Conservation (phyloP, 2,888 invertebrate species). For the Portevinia maculata region DNA sequence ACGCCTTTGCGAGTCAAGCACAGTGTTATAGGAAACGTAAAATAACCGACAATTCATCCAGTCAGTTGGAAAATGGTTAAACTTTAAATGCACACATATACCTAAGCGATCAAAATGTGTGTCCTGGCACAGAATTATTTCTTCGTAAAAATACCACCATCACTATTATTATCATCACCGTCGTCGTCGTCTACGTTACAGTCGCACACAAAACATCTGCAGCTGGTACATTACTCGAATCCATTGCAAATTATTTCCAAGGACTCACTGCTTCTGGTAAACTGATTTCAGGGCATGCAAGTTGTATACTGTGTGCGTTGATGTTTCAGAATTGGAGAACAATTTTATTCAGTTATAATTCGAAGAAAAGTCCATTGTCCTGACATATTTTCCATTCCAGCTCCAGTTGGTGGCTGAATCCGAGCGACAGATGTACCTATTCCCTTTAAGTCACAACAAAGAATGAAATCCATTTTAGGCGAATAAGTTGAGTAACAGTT, state of each 20-base stretch:
- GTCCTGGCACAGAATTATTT: constrained; percentile 35
- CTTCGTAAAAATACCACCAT: constrained; percentile 47
- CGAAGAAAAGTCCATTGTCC: constrained; percentile 35
- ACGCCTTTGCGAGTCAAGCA: not conserved
- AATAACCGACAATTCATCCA: constrained; percentile 58
- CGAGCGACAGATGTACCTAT: constrained; percentile 8
- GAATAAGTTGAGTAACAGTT: constrained; percentile 67
- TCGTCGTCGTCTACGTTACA: not conserved
- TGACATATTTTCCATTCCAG: constrained; percentile 36
- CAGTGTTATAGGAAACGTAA: constrained; percentile 17
- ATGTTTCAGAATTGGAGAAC: constrained; percentile 10
- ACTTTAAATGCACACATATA: constrained; percentile 55
- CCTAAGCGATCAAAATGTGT: constrained; percentile 27
- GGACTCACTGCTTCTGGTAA: constrained; percentile 32
- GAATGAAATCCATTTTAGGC: constrained; percentile 54
- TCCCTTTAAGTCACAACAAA: constrained; percentile 22
- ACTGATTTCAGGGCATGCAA: not conserved
- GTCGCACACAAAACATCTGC: not conserved
- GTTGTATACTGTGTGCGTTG: not conserved
- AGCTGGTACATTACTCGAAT: constrained; percentile 6
- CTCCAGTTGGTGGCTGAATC: not conserved
- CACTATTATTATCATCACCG: constrained; percentile 14
- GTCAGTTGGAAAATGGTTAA: constrained; percentile 58
- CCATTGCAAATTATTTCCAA: constrained; percentile 39
- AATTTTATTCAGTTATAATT: constrained; percentile 41